These are phyloP conservation scores for Subanguina moxae DNA, from an alignment of 1,140 invertebrate species.

Conservation along the genomic window DNA sequence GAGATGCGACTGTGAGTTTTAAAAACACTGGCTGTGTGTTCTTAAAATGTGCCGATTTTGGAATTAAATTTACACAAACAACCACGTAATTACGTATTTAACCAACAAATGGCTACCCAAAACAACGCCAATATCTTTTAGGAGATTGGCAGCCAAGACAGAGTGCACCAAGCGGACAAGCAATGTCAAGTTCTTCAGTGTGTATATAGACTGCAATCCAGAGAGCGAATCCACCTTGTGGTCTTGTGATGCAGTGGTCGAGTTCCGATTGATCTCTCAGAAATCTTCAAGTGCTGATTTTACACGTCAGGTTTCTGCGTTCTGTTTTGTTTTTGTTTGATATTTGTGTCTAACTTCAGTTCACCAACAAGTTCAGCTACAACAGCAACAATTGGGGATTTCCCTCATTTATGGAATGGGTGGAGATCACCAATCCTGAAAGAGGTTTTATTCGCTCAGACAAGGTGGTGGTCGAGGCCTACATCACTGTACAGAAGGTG, in stretches of 20 bases:
- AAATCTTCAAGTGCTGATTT: slow-evolving; percentile 30
- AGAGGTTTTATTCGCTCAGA: slow-evolving; percentile 43
- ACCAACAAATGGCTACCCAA: background rate
- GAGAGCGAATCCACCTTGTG: slow-evolving; percentile 52
- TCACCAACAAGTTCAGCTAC: slow-evolving; percentile 52
- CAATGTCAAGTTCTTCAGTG: slow-evolving; percentile 44
- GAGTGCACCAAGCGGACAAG: slow-evolving; percentile 45
- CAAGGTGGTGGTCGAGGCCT: slow-evolving; percentile 45
- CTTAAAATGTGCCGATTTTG: too few species aligned
- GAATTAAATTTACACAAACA: too few species aligned
- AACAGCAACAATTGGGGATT: slow-evolving; percentile 57
- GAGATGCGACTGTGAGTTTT: too few species aligned
- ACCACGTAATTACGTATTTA: background rate
- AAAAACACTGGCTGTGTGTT: too few species aligned
- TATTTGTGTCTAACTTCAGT: slow-evolving; percentile 28
- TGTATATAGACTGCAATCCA: slow-evolving; percentile 56
- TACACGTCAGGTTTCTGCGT: slow-evolving; percentile 39
- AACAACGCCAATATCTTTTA: slow-evolving; percentile 16
- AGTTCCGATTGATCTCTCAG: slow-evolving; percentile 45
- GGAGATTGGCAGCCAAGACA: slow-evolving; percentile 50
- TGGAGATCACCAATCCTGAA: slow-evolving; percentile 40
- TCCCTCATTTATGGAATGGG: slow-evolving; percentile 52
- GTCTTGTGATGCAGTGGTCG: slow-evolving; percentile 51
- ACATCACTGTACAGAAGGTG: slow-evolving; percentile 45
- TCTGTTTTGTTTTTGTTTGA: background rate